Evolutionary conservation across 1,140 invertebrate species (phyloP).

Genomic region (Metopolophium dirhodum): DNA sequence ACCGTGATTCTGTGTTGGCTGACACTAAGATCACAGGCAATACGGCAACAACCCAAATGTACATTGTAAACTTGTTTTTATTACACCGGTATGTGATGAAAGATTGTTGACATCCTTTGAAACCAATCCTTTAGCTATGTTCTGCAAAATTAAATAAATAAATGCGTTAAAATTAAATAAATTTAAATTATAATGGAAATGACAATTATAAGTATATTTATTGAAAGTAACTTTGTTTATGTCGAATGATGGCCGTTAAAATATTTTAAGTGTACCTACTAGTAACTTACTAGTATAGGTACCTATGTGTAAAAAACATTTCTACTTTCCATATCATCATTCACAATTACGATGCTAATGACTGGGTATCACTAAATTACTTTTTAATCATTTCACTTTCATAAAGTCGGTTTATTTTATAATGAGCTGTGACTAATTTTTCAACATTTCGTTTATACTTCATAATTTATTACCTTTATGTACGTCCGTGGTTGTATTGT

Average conservation of each 20-base stretch:
- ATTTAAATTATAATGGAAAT: background rate
- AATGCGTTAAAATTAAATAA: background rate
- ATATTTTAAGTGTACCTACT: background rate
- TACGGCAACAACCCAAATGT: background rate
- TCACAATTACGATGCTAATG: background rate
- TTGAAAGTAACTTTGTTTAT: background rate
- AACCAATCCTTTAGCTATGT: slow-evolving; percentile 12
- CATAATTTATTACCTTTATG: background rate
- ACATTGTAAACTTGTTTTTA: slow-evolving; percentile 36
- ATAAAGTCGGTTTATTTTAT: slow-evolving; percentile 21
- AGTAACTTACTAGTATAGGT: background rate
- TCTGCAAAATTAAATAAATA: slow-evolving; percentile 3
- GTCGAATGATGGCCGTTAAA: background rate
- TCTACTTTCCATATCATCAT: slow-evolving; percentile 15
- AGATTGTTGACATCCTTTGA: slow-evolving; percentile 51
- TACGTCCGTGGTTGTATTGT: background rate
- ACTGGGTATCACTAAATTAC: background rate
- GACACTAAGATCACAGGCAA: slow-evolving; percentile 22
- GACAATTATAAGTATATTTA: background rate
- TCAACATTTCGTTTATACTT: background rate
- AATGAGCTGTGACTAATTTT: background rate
- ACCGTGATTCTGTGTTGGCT: slow-evolving; percentile 21
- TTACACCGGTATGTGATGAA: no score
- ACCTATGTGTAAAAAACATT: background rate
- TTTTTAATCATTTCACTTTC: background rate